Evolutionary conservation across 2,113 vertebrate genomes (phyloP).

Genomic region (Indri indri): DNA sequence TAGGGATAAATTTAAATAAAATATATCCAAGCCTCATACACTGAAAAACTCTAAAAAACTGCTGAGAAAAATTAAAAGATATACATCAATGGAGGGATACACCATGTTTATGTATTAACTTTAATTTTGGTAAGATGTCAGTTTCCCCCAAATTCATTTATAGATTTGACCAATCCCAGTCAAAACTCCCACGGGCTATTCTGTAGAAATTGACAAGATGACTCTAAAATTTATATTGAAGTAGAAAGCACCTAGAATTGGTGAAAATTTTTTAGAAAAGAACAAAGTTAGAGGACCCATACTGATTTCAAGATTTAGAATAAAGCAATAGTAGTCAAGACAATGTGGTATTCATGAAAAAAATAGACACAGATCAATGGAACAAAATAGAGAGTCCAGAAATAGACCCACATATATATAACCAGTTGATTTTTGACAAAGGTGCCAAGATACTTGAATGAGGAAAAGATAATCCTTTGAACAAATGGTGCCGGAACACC

Average conservation of each 20-base stretch:
- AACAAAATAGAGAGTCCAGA: neutral
- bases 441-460: neutral
- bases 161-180: neutral
- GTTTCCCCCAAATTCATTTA: neutral
- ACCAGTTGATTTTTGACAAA: neutral
- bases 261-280: neutral
- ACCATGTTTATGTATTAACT: neutral
- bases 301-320: neutral
- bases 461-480: neutral
- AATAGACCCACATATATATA: neutral
- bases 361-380: neutral
- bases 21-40: neutral
- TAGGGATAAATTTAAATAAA: neutral
- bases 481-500: neutral
- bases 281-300: neutral
- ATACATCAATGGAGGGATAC: neutral
- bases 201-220: neutral
- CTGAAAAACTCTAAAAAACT: neutral
- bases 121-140: neutral
- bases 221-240: neutral
- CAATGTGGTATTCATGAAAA: neutral
- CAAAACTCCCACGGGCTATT: neutral
- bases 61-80: neutral
- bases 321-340: neutral
- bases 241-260: neutral